Evolutionary conservation across 2,797 vertebrate species (phyloP).

Genomic region (Diplodus sargus): DNA sequence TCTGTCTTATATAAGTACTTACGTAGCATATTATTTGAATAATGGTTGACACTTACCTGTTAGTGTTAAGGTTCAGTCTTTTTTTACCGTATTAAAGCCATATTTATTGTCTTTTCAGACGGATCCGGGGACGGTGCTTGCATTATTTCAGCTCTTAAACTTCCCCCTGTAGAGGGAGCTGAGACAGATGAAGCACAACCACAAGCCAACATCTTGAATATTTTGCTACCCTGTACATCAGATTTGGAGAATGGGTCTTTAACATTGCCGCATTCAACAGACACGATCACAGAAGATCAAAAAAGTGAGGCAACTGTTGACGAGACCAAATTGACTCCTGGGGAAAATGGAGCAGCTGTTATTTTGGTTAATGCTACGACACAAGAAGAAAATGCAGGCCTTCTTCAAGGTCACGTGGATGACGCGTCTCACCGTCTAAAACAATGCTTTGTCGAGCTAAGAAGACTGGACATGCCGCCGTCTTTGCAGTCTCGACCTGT

Average conservation of each 20-base stretch:
- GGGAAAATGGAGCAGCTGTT: not conserved
- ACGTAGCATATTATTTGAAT: not conserved
- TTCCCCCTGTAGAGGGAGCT: slow-evolving; percentile 16
- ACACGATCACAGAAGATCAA: not conserved
- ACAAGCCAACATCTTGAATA: not conserved
- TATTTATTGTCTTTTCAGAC: slow-evolving; percentile 47
- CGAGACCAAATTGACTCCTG: not conserved
- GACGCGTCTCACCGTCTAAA: not conserved
- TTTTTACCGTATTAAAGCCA: not conserved
- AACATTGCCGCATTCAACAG: not conserved
- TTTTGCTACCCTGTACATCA: not conserved
- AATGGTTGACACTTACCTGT: too few relatives aligned
- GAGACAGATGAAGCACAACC: slow-evolving; percentile 6
- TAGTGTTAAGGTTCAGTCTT: not conserved
- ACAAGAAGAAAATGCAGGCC: not conserved
- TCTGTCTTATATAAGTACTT: not conserved
- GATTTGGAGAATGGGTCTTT: slow-evolving; percentile 22
- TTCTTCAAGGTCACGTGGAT: not conserved
- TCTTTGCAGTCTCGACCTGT: slow-evolving; percentile 24
- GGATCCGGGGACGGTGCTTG: slow-evolving; percentile 34
- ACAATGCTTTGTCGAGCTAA: slow-evolving; percentile 42
- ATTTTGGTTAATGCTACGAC: not conserved
- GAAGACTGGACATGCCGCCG: slow-evolving; percentile 7
- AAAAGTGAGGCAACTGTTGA: not conserved
- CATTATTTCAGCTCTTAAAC: slow-evolving; percentile 65